Conservation (phyloP, 2,888 invertebrate genomes). For the Eupithecia pulchellata region DNA sequence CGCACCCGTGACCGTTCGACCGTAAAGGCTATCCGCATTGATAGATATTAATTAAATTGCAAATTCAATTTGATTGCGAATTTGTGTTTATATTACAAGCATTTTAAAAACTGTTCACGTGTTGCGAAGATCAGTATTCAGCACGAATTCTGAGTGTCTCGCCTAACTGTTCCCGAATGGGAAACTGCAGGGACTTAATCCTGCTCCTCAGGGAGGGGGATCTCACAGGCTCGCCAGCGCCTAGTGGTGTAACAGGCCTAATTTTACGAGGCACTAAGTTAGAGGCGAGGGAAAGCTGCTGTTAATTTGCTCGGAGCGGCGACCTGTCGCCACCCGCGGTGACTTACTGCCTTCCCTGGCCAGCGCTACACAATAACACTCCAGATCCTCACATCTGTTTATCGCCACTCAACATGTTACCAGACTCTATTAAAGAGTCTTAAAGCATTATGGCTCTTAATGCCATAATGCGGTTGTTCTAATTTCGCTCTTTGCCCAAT, state of each 20-base stretch:
- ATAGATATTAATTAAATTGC: conserved; percentile 38
- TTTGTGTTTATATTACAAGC: conserved; percentile 7
- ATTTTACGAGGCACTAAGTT: conserved; percentile 84
- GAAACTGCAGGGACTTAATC: conserved; percentile 64
- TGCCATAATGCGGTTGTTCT: conserved; percentile 52
- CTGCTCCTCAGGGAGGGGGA: conserved; percentile 60
- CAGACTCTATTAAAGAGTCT: conserved; percentile 57
- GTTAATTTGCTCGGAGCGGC: conserved; percentile 81
- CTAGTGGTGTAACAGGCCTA: conserved; percentile 77
- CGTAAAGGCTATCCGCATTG: conserved; percentile 58
- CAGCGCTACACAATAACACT: conserved; percentile 55
- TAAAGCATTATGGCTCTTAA: too few relatives aligned
- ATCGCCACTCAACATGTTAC: conserved; percentile 52
- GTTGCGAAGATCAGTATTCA: conserved; percentile 33
- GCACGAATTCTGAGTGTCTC: conserved; percentile 28
- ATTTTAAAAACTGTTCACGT: conserved; percentile 7
- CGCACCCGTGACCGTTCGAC: conserved; percentile 58
- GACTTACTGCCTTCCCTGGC: conserved; percentile 68
- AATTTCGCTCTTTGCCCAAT: conserved; percentile 55
- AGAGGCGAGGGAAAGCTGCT: conserved; percentile 79
- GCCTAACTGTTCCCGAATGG: conserved; percentile 61
- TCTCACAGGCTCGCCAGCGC: conserved; percentile 55
- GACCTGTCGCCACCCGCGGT: conserved; percentile 81
- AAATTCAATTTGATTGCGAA: conserved; percentile 18
- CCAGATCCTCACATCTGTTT: conserved; percentile 62